Evolutionary conservation across 2,888 invertebrate species (phyloP), one percentile per base, ranked within the genome.

Genomic region (Aquatica leii): DNA sequence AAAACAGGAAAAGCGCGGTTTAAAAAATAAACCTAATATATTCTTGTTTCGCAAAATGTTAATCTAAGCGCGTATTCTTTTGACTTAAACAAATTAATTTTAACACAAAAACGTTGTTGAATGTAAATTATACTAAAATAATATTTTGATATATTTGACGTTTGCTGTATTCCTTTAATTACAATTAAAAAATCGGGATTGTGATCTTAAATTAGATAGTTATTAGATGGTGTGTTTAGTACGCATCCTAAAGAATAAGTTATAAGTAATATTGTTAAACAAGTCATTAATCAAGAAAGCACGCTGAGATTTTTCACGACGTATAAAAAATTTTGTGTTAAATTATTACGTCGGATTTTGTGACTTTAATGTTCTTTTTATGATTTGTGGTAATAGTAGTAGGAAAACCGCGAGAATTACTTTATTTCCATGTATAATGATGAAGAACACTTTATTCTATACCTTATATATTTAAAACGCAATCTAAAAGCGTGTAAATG

Each of bases 291-390:
- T 41, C 41, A 41, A 15, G 5, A 8, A n/a, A 41, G 4, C 8
- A 15, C 41, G 17, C 41, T 41, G 12, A 12, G 41, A 14, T 41
- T 41, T 41, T 41, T 15, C 15, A 15, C 14, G 14, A 52, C 50
- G 46, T 50, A 15, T 46, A 51, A 56, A 50, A 51, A 51, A 60
- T 62, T 62, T 56, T 62, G 62, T 55, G 68, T 65, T 71, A 66
- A 70, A 69, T 69, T 71, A 70, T 69, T 61, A 61, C 71, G 65
- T 15, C 56, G 58, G 68, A 67, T 69, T 72, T 72, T 70, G 69
- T 71, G 70, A 71, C 72, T 71, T 71, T 68, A 67, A 69, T 70
- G 71, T 69, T 69, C 69, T 71, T 72, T 66, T 65, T 57, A 41
- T 66, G 70, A 71, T 70, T 72, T 70, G 71, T 66, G 61, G 59